Percentiles rank a stretch among this genome's conserved stretches.
Conservation (phyloP, 2,113 vertebrate species). For the Semnornis frantzii region DNA sequence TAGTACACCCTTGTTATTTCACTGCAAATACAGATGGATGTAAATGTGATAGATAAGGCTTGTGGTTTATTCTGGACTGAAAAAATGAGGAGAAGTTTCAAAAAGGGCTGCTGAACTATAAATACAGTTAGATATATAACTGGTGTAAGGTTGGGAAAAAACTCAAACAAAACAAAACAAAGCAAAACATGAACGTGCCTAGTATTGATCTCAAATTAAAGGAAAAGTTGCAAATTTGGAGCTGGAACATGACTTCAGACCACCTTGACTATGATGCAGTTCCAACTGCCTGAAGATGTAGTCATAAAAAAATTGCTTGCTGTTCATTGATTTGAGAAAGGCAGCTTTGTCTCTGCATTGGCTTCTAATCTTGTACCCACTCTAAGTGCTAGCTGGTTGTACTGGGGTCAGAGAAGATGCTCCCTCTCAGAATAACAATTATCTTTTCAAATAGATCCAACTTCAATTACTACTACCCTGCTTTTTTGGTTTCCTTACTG, state of each 20-base stretch:
- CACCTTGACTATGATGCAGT: background rate
- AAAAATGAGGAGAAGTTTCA: background rate
- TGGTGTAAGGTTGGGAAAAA: background rate
- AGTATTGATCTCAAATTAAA: background rate
- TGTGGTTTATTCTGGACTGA: background rate
- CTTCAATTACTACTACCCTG: background rate
- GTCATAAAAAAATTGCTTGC: background rate
- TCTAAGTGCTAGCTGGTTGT: background rate
- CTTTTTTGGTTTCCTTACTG: background rate
- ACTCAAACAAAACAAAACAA: background rate
- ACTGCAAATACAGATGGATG: conserved; percentile 1
- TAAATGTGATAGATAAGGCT: background rate
- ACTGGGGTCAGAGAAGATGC: background rate
- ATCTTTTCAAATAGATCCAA: background rate
- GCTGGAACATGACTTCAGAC: background rate
- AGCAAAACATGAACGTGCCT: background rate
- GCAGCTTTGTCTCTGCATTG: background rate
- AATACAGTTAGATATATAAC: background rate
- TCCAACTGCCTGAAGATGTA: background rate
- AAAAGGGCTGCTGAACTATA: background rate
- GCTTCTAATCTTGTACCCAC: background rate
- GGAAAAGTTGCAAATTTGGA: background rate
- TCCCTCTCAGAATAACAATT: background rate
- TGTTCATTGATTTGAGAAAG: background rate
- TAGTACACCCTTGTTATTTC: background rate